phyloP scores from a whole-genome alignment of 2,888 invertebrate genomes.

The Alentia gelatinosa region DNA sequence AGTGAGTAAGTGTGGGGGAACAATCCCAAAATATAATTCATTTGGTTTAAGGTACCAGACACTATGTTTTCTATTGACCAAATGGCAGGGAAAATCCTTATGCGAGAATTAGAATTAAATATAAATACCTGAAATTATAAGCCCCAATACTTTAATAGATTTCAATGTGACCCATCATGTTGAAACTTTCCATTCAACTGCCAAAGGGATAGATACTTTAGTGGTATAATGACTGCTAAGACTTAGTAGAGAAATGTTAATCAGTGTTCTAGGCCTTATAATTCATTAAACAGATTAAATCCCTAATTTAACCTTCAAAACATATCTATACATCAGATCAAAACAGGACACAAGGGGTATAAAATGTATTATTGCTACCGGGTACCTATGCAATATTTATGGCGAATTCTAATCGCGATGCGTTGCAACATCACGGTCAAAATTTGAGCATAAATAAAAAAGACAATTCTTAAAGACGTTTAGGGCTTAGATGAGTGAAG shows the following conservation, averaged over 20 bases:
- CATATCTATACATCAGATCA: not conserved
- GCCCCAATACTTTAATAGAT: too few species aligned
- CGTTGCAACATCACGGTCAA: not conserved
- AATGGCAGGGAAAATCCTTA: too few species aligned
- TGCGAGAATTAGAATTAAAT: too few species aligned
- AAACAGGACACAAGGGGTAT: not conserved
- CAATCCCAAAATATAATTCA: too few species aligned
- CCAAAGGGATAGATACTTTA: too few species aligned
- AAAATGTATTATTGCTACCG: not conserved
- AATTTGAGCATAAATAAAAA: not conserved
- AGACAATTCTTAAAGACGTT: not conserved
- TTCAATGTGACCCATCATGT: too few species aligned
- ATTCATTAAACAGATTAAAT: not conserved
- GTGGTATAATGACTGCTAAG: not conserved
- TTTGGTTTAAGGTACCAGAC: too few species aligned
- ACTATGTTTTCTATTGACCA: too few species aligned
- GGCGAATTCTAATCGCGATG: not conserved
- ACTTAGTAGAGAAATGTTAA: not conserved
- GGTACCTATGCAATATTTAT: not conserved
- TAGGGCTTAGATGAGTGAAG: not conserved
- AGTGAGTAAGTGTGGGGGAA: too few species aligned
- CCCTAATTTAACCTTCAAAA: not conserved
- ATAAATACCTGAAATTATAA: too few species aligned
- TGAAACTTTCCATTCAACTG: too few species aligned
- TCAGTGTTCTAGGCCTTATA: not conserved